These are phyloP conservation scores for Heliconius himera DNA, from an alignment of 1,140 invertebrate species.

Conservation along the genomic window DNA sequence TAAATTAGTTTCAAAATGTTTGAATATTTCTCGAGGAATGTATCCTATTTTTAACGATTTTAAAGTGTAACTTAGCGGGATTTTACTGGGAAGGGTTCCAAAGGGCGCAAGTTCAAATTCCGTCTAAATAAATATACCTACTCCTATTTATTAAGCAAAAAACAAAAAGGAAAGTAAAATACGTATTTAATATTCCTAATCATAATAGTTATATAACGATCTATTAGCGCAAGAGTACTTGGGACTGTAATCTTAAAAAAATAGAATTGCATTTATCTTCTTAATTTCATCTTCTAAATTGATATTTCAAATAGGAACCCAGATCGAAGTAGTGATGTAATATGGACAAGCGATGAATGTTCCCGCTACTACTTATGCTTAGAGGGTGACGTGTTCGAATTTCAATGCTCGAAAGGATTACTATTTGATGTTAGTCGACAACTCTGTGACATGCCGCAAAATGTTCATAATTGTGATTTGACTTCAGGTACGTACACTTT, in stretches of 20 bases:
- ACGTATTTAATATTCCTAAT: neutral
- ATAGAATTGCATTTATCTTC: neutral
- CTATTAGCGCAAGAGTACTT: neutral
- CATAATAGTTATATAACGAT: neutral
- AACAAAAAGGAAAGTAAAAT: neutral
- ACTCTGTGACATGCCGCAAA: constrained; percentile 90
- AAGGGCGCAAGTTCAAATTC: too few relatives aligned
- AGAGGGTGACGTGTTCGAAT: constrained; percentile 93
- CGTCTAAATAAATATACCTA: too few relatives aligned
- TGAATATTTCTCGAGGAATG: neutral
- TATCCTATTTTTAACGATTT: too few relatives aligned
- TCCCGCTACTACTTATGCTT: constrained; percentile 91
- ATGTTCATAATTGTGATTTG: constrained; percentile 91
- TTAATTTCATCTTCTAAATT: neutral
- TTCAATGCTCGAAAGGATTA: constrained; percentile 89
- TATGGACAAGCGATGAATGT: constrained; percentile 88
- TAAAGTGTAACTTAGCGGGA: too few relatives aligned
- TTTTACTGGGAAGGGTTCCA: too few relatives aligned
- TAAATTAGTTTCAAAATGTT: neutral
- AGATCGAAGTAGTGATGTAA: constrained; percentile 82
- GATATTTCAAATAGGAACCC: constrained; percentile 61
- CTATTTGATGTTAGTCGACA: constrained; percentile 91
- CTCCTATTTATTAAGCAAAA: neutral
- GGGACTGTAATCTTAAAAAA: neutral
- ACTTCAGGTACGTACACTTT: constrained; percentile 85